Base-by-base conservation (phyloP, 2,888 invertebrate genomes). In the Caenorhabditis plicata region DNA sequence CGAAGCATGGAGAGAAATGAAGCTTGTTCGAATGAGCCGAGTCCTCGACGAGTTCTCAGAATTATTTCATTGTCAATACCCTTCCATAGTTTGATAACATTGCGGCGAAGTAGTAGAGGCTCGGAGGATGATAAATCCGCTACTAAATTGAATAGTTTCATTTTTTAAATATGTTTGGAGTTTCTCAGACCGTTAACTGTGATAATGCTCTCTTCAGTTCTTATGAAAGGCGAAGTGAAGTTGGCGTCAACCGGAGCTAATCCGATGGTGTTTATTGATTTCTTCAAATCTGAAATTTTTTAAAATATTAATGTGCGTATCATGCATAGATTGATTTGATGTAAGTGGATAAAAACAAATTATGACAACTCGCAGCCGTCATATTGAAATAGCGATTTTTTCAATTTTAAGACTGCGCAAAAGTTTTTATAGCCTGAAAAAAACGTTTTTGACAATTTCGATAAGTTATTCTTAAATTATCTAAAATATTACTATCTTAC, bases 51-150 rank as follows among this genome's bases (percentile, higher is more conserved):
- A 5, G 62, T 62, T 23, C 62, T 38, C 11, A 62, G 17, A 19
- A 62, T 62, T 17, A 56, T 41, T 27, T 62, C 62, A 22, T 62
- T 62, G 26, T 62, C 56, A 15, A 62, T 48, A n/a, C 62, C 62
- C 32, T 54, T 53, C 62, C 53, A 53, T 48, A 62, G 51, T 50
- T 56, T 62, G 33, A 54, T 41, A 7, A 62, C 56, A 19, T 54
- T 55, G 4, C 62, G 29, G 9, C 62, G 45, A 13, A 56, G 27
- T 8, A 62, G 46, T 22, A 62, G 40, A 3, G 62, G 62, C 29
- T 62, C 55, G 9, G 62, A 62, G 4, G 62, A 55, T 4, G 62
- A 62, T 22, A 62, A 44, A 15, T 62, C 62, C 0, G 62, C 53
- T 26, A 62, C n/a, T n/a, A n/a, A n/a, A n/a, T n/a, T 29, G 31